These are phyloP conservation scores for Atherix ibis DNA, from an alignment of 2,888 invertebrate genomes.

Conservation along the genomic window DNA sequence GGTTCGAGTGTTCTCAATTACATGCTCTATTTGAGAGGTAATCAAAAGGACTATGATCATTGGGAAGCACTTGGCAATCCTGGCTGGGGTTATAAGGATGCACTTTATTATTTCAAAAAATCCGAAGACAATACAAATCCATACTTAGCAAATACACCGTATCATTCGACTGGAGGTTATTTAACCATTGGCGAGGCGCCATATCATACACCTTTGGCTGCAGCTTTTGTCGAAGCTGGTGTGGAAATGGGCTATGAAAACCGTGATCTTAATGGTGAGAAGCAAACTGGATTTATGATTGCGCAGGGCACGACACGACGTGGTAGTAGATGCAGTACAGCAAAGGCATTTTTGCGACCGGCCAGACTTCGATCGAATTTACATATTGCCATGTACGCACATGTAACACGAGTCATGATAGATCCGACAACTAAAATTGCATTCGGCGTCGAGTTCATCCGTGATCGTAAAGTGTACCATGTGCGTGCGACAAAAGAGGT, in stretches of 20 bases:
- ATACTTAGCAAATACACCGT: conserved; percentile 60
- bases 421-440: conserved; percentile 59
- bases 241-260: conserved; percentile 72
- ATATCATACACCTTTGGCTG: conserved; percentile 67
- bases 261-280: conserved; percentile 73
- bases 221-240: conserved; percentile 69
- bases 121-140: conserved; percentile 84
- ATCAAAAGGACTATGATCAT: conserved; percentile 72
- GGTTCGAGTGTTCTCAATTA: conserved; percentile 81
- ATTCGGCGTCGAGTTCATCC: conserved; percentile 66
- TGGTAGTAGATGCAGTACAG: conserved; percentile 75
- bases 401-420: conserved; percentile 59
- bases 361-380: conserved; percentile 65
- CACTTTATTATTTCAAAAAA: conserved; percentile 73
- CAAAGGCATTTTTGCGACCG: conserved; percentile 74
- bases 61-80: conserved; percentile 79
- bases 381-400: conserved; percentile 68
- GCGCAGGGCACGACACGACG: conserved; percentile 65
- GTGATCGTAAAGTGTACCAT: conserved; percentile 54
- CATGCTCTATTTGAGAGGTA: conserved; percentile 82
- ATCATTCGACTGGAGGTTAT: conserved; percentile 66
- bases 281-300: conserved; percentile 78
- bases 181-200: conserved; percentile 75
- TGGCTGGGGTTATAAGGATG: conserved; percentile 74
- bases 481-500: conserved; percentile 72